These are phyloP conservation scores for Acipenser transmontanus DNA, from an alignment of 2,797 vertebrate species.

Conservation along the genomic window DNA sequence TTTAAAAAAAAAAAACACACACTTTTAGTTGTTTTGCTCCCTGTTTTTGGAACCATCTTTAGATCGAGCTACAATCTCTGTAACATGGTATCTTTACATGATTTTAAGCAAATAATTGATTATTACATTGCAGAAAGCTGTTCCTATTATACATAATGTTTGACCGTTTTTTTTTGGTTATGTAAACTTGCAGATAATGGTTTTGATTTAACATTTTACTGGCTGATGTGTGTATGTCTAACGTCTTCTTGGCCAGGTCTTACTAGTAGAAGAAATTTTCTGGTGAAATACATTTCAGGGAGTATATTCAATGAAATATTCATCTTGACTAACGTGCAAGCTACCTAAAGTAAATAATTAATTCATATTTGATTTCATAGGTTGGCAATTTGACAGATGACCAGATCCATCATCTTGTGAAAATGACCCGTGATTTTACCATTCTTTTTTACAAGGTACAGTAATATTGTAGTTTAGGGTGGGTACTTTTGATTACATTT, in stretches of 20 bases:
- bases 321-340: not conserved
- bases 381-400: conserved; percentile 67
- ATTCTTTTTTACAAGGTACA: conserved; percentile 88
- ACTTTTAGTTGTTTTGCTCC: no score
- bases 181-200: not conserved
- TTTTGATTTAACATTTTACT: not conserved
- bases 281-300: no score
- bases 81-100: no score
- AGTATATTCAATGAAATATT: not conserved
- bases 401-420: conserved; percentile 73
- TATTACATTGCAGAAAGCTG: no score
- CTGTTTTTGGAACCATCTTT: no score
- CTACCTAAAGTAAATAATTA: not conserved
- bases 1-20: no score
- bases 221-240: not conserved
- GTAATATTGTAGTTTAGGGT: not conserved
- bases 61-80: no score
- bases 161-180: no score
- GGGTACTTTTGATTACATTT: no score
- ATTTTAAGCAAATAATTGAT: no score
- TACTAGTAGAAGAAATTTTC: not conserved
- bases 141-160: no score
- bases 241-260: not conserved
- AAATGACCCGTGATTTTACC: conserved; percentile 84
- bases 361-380: conserved; percentile 45